Evolutionary conservation across 2,888 invertebrate species (phyloP).

Genomic region (Tipula confusa): DNA sequence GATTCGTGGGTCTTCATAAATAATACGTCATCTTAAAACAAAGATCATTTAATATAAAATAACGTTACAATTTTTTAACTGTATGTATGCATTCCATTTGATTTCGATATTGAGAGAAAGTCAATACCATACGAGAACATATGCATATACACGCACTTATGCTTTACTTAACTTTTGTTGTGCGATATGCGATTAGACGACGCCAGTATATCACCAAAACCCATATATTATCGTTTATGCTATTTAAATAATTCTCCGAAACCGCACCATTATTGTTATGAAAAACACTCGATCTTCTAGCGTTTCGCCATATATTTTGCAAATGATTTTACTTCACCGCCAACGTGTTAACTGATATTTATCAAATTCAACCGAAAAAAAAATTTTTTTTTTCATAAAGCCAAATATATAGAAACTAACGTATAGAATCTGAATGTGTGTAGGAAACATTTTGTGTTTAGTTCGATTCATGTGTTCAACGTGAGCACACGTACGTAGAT

Average conservation of each 20-base stretch:
- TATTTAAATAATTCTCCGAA: neutral
- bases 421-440: no score
- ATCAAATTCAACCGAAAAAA: neutral
- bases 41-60: no score
- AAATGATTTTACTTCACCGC: neutral
- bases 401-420: neutral
- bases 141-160: no score
- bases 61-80: no score
- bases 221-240: neutral
- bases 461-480: neutral
- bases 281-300: neutral
- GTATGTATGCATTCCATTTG: no score
- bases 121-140: no score
- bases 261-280: neutral
- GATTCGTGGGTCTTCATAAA: no score
- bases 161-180: no score
- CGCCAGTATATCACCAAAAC: neutral
- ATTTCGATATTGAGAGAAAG: no score
- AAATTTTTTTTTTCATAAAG: neutral
- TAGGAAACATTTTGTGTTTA: neutral
- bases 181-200: neutral
- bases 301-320: neutral
- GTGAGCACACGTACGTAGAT: neutral
- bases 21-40: no score
- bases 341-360: neutral